Evolutionary conservation across 92 coral and sea anemone species (phyloP).

Genomic region (Anthopleura xanthogrammica): DNA sequence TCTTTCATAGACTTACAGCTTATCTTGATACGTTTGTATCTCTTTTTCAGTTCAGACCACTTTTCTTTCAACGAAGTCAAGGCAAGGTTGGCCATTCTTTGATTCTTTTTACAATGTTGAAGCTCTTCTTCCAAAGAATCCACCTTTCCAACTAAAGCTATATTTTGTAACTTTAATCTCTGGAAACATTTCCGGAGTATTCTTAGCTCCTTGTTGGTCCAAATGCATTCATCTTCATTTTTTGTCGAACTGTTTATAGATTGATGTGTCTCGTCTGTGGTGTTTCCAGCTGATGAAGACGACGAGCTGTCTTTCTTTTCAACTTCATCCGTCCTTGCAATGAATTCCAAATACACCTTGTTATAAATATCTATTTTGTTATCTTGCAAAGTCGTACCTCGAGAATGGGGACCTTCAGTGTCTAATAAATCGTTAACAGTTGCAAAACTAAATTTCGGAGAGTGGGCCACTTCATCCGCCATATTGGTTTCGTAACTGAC

Average conservation of each 20-base stretch:
- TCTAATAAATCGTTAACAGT: background rate
- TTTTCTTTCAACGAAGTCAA: slow-evolving; percentile 35
- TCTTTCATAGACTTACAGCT: slow-evolving; percentile 87
- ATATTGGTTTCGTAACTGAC: background rate
- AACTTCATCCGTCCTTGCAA: background rate
- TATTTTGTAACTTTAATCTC: slow-evolving; percentile 80
- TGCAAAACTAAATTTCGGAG: background rate
- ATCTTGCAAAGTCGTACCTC: background rate
- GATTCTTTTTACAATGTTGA: slow-evolving; percentile 51
- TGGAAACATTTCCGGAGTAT: slow-evolving; percentile 74
- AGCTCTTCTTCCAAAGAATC: slow-evolving; percentile 63
- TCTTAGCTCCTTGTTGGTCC: slow-evolving; percentile 72
- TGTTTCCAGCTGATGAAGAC: background rate
- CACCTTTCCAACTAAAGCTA: slow-evolving; percentile 69
- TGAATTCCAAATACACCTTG: slow-evolving; percentile 1
- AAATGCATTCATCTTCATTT: slow-evolving; percentile 49
- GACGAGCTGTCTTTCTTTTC: background rate
- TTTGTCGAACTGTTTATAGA: background rate
- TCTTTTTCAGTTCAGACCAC: slow-evolving; percentile 52
- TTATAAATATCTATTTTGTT: background rate
- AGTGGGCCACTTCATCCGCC: background rate
- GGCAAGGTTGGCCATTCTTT: slow-evolving; percentile 27
- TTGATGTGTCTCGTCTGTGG: background rate
- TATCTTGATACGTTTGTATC: slow-evolving; percentile 72
- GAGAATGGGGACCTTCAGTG: background rate